These are phyloP conservation scores for Aramus guarauna DNA, from an alignment of 2,113 vertebrate genomes.

Conservation along the genomic window DNA sequence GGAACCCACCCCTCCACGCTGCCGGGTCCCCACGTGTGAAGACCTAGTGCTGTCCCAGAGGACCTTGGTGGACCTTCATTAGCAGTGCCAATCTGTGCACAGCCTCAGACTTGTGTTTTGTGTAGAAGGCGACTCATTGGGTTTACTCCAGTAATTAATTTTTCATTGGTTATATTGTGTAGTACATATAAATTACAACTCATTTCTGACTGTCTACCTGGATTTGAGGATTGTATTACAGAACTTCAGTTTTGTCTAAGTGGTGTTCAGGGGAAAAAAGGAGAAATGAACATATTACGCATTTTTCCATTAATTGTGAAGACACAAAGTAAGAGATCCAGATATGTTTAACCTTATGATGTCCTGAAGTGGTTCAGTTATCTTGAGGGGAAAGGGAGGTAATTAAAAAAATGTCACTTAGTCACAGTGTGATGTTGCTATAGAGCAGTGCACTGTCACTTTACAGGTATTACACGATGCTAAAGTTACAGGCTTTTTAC, in stretches of 20 bases:
- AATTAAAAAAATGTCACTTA: not conserved
- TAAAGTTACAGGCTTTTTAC: not conserved
- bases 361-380: not conserved
- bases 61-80: too few relatives aligned
- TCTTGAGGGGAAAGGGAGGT: not conserved
- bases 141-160: not conserved
- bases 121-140: not conserved
- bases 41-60: not conserved
- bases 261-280: not conserved
- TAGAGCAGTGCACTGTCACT: not conserved
- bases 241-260: not conserved
- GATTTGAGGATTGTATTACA: not conserved
- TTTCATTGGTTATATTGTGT: not conserved
- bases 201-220: not conserved
- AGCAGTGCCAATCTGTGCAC: not conserved
- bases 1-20: not conserved
- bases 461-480: not conserved
- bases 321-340: not conserved
- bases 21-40: accelerated
- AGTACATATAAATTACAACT: not conserved
- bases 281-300: not conserved
- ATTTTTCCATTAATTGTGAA: not conserved
- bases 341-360: not conserved
- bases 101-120: not conserved
- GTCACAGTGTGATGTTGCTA: not conserved